These are phyloP conservation scores for Gephyroberyx darwinii DNA, from an alignment of 2,797 vertebrate genomes.

Conservation along the genomic window DNA sequence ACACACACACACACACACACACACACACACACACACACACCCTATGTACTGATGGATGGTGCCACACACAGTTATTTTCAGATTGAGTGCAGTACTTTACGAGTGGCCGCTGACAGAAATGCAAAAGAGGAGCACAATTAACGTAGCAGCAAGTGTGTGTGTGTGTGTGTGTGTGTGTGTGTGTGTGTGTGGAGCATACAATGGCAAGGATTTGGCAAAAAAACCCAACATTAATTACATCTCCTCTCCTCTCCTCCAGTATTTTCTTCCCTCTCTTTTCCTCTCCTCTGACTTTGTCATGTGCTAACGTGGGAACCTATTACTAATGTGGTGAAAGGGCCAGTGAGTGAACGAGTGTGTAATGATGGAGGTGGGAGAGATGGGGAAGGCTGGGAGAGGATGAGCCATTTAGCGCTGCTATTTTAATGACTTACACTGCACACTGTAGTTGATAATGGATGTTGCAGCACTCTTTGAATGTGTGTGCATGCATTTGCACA, in stretches of 20 bases:
- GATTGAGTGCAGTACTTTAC: slow-evolving; percentile 58
- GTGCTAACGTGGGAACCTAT: slow-evolving; percentile 50
- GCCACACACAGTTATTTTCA: slow-evolving; percentile 60
- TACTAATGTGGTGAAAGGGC: slow-evolving; percentile 55
- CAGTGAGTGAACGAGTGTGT: slow-evolving; percentile 51
- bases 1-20: slow-evolving; percentile 11
- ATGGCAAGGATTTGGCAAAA: slow-evolving; percentile 5
- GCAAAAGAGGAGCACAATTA: slow-evolving; percentile 68
- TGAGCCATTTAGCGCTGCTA: slow-evolving; percentile 55
- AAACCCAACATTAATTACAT: not conserved
- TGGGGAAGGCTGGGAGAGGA: slow-evolving; percentile 40
- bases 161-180: not conserved
- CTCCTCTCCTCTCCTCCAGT: not conserved
- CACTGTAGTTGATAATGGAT: slow-evolving; percentile 63
- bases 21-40: slow-evolving; percentile 1
- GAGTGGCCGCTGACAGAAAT: slow-evolving; percentile 55
- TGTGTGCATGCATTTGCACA: slow-evolving; percentile 34
- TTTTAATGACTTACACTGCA: slow-evolving; percentile 60
- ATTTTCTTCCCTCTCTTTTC: slow-evolving; percentile 25
- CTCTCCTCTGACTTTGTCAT: slow-evolving; percentile 40
- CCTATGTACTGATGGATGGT: slow-evolving; percentile 57
- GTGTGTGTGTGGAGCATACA: not conserved
- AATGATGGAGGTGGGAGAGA: slow-evolving; percentile 53
- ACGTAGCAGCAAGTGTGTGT: slow-evolving; percentile 30
- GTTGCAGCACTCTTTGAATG: slow-evolving; percentile 47